Evolutionary conservation across 2,113 vertebrate genomes (phyloP).

Genomic region (Equus quagga): DNA sequence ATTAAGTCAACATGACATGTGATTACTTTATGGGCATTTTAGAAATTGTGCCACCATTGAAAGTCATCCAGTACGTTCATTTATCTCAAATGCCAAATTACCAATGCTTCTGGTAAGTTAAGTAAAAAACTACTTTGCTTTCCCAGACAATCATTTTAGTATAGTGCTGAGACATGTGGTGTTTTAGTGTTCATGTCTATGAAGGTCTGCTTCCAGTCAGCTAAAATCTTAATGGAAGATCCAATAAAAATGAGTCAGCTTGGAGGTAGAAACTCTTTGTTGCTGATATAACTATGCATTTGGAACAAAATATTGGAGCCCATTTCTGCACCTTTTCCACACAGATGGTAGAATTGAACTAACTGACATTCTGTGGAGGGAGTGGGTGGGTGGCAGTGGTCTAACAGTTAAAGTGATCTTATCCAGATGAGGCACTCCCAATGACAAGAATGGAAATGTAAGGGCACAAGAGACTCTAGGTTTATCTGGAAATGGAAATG

Average conservation of each 20-base stretch:
- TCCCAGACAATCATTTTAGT: conserved; percentile 60
- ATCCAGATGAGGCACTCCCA: conserved; percentile 90
- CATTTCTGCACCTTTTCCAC: conserved; percentile 62
- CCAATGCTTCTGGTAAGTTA: conserved; percentile 36
- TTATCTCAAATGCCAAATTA: conserved; percentile 59
- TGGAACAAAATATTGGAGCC: conserved; percentile 41
- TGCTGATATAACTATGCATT: conserved; percentile 38
- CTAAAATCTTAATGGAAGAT: conserved; percentile 57
- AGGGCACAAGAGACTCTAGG: conserved; percentile 83
- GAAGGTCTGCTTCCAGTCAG: conserved; percentile 68
- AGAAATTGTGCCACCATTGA: conserved; percentile 44
- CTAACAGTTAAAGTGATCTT: conserved; percentile 73
- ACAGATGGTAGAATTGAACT: conserved; percentile 62
- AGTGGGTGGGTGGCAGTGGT: conserved; percentile 70
- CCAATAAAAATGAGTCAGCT: conserved; percentile 55
- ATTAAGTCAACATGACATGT: conserved; percentile 72
- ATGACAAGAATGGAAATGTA: conserved; percentile 82
- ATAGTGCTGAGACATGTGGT: not conserved
- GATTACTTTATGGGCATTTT: conserved; percentile 66
- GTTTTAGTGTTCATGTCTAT: conserved; percentile 11
- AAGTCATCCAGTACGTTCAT: conserved; percentile 66
- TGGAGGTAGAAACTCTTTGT: conserved; percentile 57
- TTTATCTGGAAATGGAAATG: conserved; percentile 86
- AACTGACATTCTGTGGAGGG: conserved; percentile 54
- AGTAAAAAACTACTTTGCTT: conserved; percentile 3